Percentiles rank a stretch among this genome's conserved stretches.
Conservation (phyloP, 2,888 invertebrate species). For the Ichneumoninae sp. region DNA sequence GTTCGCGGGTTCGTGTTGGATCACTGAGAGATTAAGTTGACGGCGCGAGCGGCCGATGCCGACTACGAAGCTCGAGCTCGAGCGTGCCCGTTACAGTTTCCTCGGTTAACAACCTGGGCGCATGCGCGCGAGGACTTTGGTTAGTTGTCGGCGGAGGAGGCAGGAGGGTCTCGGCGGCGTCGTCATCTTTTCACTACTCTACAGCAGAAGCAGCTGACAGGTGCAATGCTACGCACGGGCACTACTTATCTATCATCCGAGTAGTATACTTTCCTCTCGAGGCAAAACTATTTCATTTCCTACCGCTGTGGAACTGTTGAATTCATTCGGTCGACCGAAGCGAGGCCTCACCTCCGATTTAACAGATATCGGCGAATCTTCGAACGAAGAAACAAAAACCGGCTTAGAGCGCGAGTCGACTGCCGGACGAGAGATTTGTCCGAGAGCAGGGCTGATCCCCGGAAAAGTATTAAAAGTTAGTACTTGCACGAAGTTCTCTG, state of each 20-base stretch:
- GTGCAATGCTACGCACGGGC: slow-evolving; percentile 32
- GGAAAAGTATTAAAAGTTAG: too few species aligned
- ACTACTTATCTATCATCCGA: slow-evolving; percentile 12
- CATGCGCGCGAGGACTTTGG: slow-evolving; percentile 72
- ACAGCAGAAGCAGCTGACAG: slow-evolving; percentile 27
- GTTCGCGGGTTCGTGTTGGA: background rate
- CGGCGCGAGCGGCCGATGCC: slow-evolving; percentile 81
- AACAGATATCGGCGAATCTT: background rate
- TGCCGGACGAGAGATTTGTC: background rate
- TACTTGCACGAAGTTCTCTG: background rate
- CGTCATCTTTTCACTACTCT: slow-evolving; percentile 19
- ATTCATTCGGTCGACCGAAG: background rate
- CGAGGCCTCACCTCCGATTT: background rate
- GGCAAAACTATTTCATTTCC: background rate
- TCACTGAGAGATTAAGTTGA: slow-evolving; percentile 67
- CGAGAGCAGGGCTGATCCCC: too few species aligned
- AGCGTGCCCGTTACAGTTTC: slow-evolving; percentile 71
- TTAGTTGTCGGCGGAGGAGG: background rate
- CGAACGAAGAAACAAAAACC: background rate
- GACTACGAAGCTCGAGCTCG: slow-evolving; percentile 79
- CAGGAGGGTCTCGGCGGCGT: background rate
- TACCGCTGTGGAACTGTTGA: background rate
- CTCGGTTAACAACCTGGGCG: slow-evolving; percentile 77
- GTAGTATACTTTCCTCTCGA: background rate
- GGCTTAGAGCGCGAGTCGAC: background rate